Evolutionary conservation across 2,888 invertebrate species (phyloP).

Genomic region (Drepana falcataria): DNA sequence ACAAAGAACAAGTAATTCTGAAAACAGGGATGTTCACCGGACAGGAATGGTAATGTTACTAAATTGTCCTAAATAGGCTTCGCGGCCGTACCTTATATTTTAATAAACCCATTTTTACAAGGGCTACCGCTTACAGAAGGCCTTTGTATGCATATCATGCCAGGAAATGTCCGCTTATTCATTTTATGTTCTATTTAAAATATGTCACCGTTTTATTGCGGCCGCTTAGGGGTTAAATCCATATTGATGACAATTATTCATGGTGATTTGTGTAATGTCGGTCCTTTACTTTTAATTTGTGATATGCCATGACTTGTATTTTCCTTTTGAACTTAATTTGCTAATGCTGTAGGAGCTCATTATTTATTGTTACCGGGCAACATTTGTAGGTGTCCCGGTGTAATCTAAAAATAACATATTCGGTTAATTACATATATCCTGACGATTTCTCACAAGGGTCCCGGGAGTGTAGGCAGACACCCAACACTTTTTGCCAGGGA

Average conservation of each 20-base stretch:
- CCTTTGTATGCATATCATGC: conserved; percentile 2
- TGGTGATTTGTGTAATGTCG: background rate
- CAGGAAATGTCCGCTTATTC: background rate
- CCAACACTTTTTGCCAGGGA: no score
- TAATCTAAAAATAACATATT: no score
- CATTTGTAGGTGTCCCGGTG: no score
- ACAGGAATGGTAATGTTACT: conserved; percentile 10
- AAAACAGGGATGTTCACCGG: conserved; percentile 3
- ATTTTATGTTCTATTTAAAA: conserved; percentile 1
- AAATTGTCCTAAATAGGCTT: conserved; percentile 9
- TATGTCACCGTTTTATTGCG: background rate
- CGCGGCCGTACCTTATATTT: conserved; percentile 2
- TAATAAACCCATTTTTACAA: conserved; percentile 4
- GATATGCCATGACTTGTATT: background rate
- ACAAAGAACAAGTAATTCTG: conserved; percentile 2
- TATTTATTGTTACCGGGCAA: no score
- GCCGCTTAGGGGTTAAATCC: background rate
- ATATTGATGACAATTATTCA: background rate
- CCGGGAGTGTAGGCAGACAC: no score
- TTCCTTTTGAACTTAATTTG: no score
- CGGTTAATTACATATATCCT: no score
- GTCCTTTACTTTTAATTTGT: background rate
- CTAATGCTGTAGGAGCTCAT: no score
- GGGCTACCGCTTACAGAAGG: conserved; percentile 1
- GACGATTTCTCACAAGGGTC: no score